A percentile compares a stretch with the other conserved stretches of the same genome.
phyloP scores from a whole-genome alignment of 2,113 vertebrate species.

The Phalacrocorax pelagicus region DNA sequence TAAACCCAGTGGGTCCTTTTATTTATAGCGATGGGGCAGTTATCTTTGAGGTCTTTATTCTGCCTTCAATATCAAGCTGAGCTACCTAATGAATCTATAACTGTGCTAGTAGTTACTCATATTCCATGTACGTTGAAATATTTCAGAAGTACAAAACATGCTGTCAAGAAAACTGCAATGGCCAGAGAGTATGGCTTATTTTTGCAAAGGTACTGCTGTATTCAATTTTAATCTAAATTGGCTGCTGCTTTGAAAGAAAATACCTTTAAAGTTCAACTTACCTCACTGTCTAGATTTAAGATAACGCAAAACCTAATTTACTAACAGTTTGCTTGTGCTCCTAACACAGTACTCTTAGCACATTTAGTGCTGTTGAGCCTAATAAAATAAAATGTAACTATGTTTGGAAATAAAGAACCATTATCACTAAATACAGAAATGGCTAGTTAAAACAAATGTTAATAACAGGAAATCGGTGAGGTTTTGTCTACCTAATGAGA shows the following conservation, averaged over 20 bases:
- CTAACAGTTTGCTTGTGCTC: slow-evolving; percentile 47
- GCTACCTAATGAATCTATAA: slow-evolving; percentile 77
- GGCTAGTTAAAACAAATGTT: slow-evolving; percentile 3
- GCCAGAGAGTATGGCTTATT: slow-evolving; percentile 49
- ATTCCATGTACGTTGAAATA: slow-evolving; percentile 44
- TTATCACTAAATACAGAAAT: slow-evolving; percentile 44
- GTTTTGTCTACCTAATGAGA: not conserved
- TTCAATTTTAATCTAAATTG: slow-evolving; percentile 77
- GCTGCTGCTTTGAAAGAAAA: slow-evolving; percentile 75
- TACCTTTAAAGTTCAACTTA: slow-evolving; percentile 64
- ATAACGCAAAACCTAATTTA: slow-evolving; percentile 62
- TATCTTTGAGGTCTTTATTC: slow-evolving; percentile 75
- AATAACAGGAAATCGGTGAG: not conserved
- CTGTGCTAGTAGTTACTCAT: slow-evolving; percentile 58
- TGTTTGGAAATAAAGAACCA: slow-evolving; percentile 33
- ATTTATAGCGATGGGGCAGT: slow-evolving; percentile 62
- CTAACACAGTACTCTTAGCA: slow-evolving; percentile 49
- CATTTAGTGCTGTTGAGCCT: slow-evolving; percentile 41
- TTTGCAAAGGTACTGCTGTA: slow-evolving; percentile 51
- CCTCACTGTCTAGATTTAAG: slow-evolving; percentile 63
- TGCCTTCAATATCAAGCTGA: slow-evolving; percentile 77
- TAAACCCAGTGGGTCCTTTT: slow-evolving; percentile 71
- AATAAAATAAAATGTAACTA: slow-evolving; percentile 28
- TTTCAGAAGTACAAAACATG: slow-evolving; percentile 69
- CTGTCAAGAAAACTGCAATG: slow-evolving; percentile 74